A percentile compares a stretch with the other conserved stretches of the same genome.
phyloP scores from a whole-genome alignment of 2,797 vertebrate genomes.

The Antennarius maculatus region DNA sequence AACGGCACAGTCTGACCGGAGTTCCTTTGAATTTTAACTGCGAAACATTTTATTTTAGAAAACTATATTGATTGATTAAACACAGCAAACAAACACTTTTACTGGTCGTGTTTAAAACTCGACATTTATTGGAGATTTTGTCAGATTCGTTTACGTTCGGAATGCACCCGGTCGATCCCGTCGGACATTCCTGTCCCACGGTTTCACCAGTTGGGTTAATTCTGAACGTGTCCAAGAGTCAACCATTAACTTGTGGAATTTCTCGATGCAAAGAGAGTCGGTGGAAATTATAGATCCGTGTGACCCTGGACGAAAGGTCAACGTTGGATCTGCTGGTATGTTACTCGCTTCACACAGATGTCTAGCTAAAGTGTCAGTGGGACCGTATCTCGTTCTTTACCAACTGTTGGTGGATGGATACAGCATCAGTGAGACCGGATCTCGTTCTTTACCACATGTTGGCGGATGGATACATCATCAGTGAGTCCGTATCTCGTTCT shows the following conservation, averaged over 20 bases:
- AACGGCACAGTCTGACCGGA: constrained; percentile 6
- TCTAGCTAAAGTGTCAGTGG: no score
- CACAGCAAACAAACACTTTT: constrained; percentile 1
- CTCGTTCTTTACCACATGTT: no score
- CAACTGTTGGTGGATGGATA: no score
- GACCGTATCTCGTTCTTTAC: no score
- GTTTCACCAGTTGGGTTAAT: background rate
- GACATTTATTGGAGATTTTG: background rate
- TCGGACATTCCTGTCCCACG: background rate
- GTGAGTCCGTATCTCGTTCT: no score
- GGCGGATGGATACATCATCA: no score
- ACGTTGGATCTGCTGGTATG: background rate
- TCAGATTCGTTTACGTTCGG: background rate
- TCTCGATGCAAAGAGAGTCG: constrained; percentile 6
- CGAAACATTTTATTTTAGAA: no score
- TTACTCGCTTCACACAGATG: no score
- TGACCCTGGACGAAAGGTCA: constrained; percentile 8
- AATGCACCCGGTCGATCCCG: background rate
- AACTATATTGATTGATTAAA: no score
- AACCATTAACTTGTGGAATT: constrained; percentile 34
- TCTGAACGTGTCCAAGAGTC: constrained; percentile 1
- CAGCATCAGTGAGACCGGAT: no score
- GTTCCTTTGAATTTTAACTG: no score
- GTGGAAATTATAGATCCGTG: constrained; percentile 7
- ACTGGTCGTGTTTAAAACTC: background rate